Percentiles rank a stretch among this genome's conserved stretches.
Evolutionary conservation across 2,888 invertebrate genomes (phyloP).

Genomic region (Eupithecia subumbrata): DNA sequence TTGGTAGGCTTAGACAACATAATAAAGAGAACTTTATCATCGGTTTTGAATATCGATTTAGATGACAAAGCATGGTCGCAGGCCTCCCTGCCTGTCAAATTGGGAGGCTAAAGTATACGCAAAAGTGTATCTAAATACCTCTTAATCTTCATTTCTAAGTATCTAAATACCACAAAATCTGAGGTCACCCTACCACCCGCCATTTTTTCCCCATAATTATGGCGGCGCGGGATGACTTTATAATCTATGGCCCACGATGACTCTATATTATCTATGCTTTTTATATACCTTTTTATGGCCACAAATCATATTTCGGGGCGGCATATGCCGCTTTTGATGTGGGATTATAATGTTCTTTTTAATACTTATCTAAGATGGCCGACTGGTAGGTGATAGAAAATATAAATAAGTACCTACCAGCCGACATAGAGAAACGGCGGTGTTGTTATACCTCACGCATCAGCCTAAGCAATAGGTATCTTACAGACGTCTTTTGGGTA

Average conservation of each 20-base stretch:
- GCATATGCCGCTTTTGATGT: slow-evolving; percentile 14
- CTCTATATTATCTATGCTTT: slow-evolving; percentile 77
- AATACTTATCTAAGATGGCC: slow-evolving; percentile 8
- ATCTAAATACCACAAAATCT: slow-evolving; percentile 18
- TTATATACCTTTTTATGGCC: slow-evolving; percentile 44
- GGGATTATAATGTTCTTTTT: slow-evolving; percentile 29
- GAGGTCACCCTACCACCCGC: slow-evolving; percentile 63
- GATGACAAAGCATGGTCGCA: too few relatives aligned
- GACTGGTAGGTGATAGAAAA: slow-evolving; percentile 9
- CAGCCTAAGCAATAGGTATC: too few relatives aligned
- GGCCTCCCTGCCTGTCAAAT: too few relatives aligned
- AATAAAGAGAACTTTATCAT: too few relatives aligned
- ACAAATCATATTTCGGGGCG: slow-evolving; percentile 53
- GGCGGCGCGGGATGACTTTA: slow-evolving; percentile 79
- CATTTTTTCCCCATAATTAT: slow-evolving; percentile 69
- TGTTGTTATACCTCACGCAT: background rate
- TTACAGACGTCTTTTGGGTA: too few relatives aligned
- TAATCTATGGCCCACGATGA: slow-evolving; percentile 77
- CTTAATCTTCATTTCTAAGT: background rate
- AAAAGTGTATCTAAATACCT: too few relatives aligned
- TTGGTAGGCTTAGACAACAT: too few relatives aligned
- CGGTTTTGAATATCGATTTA: too few relatives aligned
- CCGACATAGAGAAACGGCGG: background rate
- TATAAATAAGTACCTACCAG: background rate
- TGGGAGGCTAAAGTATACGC: too few relatives aligned